phyloP scores from a whole-genome alignment of 2,113 vertebrate species.

The Pteruthius melanotis region DNA sequence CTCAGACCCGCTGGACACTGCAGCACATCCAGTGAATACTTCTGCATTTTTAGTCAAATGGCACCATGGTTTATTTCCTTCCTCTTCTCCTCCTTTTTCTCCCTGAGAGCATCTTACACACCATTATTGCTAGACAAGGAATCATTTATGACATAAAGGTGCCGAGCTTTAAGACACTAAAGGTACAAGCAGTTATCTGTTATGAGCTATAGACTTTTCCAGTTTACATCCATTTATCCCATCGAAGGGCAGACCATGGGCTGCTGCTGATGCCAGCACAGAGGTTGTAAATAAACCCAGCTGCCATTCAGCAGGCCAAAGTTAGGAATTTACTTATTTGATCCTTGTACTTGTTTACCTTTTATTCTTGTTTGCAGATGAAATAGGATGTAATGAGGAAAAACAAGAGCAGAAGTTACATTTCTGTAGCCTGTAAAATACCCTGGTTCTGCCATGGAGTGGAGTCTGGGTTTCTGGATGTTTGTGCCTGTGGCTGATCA shows the following conservation, averaged over 20 bases:
- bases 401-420: background rate
- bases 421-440: background rate
- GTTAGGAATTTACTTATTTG: background rate
- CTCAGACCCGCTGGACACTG: background rate
- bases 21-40: constrained; percentile 30
- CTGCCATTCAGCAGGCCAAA: background rate
- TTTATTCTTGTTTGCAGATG: background rate
- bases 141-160: constrained; percentile 5
- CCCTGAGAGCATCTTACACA: background rate
- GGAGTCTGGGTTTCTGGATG: background rate
- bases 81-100: background rate
- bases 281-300: background rate
- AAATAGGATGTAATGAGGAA: background rate
- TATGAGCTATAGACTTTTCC: constrained; percentile 5
- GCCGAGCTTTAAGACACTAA: constrained; percentile 52
- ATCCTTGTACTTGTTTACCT: background rate
- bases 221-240: constrained; percentile 22
- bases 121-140: background rate
- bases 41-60: constrained; percentile 31
- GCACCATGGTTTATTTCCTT: background rate
- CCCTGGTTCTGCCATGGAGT: background rate
- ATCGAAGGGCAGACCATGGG: background rate
- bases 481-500: background rate
- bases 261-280: background rate
- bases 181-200: background rate